These are phyloP conservation scores for Sapayoa aenigma DNA, from an alignment of 2,113 vertebrate genomes.

Conservation along the genomic window DNA sequence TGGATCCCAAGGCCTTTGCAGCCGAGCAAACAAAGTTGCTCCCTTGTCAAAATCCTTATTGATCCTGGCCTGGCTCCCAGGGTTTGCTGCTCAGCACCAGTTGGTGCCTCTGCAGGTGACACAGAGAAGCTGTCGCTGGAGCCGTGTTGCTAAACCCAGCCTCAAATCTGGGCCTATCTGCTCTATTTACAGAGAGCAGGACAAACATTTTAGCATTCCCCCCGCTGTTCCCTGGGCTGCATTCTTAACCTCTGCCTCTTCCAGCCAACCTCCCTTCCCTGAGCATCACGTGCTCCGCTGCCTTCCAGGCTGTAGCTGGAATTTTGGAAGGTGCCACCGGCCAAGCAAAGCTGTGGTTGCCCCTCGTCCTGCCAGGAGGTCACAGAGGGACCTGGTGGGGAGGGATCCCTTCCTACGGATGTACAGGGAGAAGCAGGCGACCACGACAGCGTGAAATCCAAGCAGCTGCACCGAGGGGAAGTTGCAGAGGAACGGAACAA, in stretches of 20 bases:
- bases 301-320: not conserved
- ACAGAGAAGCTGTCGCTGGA: not conserved
- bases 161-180: not conserved
- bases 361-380: not conserved
- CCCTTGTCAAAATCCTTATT: not conserved
- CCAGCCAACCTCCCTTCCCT: not conserved
- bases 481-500: not conserved
- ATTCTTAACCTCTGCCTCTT: not conserved
- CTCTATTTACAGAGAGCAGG: not conserved
- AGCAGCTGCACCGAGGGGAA: not conserved
- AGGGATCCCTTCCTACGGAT: rapidly evolving
- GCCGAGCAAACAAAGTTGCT: slow-evolving; percentile 9
- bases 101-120: not conserved
- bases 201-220: not conserved
- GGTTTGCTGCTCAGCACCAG: not conserved
- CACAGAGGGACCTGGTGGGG: not conserved
- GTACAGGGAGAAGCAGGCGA: not conserved
- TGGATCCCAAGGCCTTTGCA: not conserved
- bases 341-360: not conserved
- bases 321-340: not conserved
- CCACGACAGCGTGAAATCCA: not conserved
- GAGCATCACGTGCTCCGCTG: not conserved
- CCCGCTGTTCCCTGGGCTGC: not conserved
- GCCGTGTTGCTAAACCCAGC: not conserved
- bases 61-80: slow-evolving; percentile 12